A percentile compares a stretch with the other conserved stretches of the same genome.
Evolutionary conservation across 2,888 invertebrate genomes (phyloP).

Genomic region (Monopis laevigella): DNA sequence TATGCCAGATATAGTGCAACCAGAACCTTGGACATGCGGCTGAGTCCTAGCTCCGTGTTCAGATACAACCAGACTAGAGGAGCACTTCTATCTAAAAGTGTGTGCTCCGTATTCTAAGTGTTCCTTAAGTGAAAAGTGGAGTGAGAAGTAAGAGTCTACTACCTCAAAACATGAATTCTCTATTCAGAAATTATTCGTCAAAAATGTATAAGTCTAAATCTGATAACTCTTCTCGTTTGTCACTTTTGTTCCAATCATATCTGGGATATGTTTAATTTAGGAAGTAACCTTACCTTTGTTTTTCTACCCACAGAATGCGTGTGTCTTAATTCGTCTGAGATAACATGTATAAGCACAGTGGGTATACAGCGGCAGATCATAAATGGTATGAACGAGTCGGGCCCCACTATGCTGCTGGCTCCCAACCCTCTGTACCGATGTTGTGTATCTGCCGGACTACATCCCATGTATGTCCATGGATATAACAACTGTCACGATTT

Average conservation of each 20-base stretch:
- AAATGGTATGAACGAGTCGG: slow-evolving; percentile 63
- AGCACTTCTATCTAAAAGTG: too few species aligned
- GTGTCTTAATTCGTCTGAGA: slow-evolving; percentile 60
- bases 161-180: too few species aligned
- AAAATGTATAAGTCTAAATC: too few species aligned
- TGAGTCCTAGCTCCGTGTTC: too few species aligned
- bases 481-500: not conserved
- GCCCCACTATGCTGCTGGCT: slow-evolving; percentile 69
- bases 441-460: slow-evolving; percentile 65
- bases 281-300: not conserved
- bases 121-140: too few species aligned
- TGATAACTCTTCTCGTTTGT: too few species aligned
- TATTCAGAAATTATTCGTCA: too few species aligned
- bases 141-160: too few species aligned
- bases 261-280: slow-evolving; percentile 1
- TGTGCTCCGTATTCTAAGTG: too few species aligned
- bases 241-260: not conserved
- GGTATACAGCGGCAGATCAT: slow-evolving; percentile 72
- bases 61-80: too few species aligned
- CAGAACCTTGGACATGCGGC: too few species aligned
- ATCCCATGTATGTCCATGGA: slow-evolving; percentile 52
- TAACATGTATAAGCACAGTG: slow-evolving; percentile 58
- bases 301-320: slow-evolving; percentile 58
- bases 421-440: slow-evolving; percentile 68
- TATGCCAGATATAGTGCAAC: too few species aligned